These are phyloP conservation scores for Catonia carolina DNA, from an alignment of 2,888 invertebrate genomes.

Conservation along the genomic window DNA sequence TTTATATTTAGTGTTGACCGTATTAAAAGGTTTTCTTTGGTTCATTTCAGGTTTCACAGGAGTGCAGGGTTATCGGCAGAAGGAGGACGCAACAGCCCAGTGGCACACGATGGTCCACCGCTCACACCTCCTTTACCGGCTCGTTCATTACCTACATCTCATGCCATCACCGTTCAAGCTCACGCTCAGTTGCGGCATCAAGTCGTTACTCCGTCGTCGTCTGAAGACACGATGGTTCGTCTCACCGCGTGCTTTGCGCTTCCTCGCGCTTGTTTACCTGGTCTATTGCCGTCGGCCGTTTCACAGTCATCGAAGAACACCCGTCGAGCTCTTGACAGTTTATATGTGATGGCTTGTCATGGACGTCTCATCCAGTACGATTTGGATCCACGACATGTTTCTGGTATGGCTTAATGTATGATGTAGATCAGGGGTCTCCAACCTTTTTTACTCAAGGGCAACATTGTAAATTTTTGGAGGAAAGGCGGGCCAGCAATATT, in stretches of 20 bases:
- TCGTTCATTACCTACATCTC: conserved; percentile 34
- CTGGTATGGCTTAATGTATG: conserved; percentile 42
- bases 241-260: conserved; percentile 31
- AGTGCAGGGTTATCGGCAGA: conserved; percentile 81
- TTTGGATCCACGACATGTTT: conserved; percentile 66
- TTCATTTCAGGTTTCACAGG: conserved; percentile 69
- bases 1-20: no score
- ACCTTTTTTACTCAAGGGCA: no score
- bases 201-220: neutral
- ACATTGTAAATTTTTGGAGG: no score
- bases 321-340: conserved; percentile 53
- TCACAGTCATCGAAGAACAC: neutral
- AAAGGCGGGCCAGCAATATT: no score
- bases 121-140: conserved; percentile 38
- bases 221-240: conserved; percentile 14
- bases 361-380: conserved; percentile 84
- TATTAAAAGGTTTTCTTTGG: no score
- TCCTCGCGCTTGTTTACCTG: conserved; percentile 40
- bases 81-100: conserved; percentile 65
- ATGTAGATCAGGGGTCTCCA: no score
- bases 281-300: neutral
- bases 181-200: conserved; percentile 6
- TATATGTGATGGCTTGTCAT: conserved; percentile 83
- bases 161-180: conserved; percentile 18
- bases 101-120: conserved; percentile 14